Percentiles rank a stretch among this genome's conserved stretches.
phyloP scores from a whole-genome alignment of 2,888 invertebrate genomes.

The Agonopterix alstromeriana region DNA sequence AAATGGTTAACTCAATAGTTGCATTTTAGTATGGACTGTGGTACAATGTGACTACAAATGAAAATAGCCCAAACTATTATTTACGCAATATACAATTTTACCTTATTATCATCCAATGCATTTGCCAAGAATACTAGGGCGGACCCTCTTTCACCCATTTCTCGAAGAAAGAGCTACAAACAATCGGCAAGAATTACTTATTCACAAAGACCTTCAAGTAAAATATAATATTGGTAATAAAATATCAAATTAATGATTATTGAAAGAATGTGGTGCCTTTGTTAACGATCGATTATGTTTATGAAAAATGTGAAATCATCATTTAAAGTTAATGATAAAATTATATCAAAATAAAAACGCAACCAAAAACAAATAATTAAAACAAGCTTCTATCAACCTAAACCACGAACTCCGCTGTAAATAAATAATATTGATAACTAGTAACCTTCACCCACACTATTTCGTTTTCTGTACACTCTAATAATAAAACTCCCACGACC shows the following conservation, averaged over 20 bases:
- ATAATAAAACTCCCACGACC: too few relatives aligned
- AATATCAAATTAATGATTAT: background rate
- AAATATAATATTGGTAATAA: background rate
- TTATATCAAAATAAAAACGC: too few relatives aligned
- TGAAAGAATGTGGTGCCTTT: too few relatives aligned
- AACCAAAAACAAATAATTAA: too few relatives aligned
- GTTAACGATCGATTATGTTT: too few relatives aligned
- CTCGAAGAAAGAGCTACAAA: constrained; percentile 65
- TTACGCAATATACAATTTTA: constrained; percentile 27
- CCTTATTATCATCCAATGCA: constrained; percentile 60
- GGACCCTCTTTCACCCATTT: constrained; percentile 74
- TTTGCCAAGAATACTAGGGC: constrained; percentile 65
- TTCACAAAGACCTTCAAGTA: constrained; percentile 8
- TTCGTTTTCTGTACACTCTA: too few relatives aligned
- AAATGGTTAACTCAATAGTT: background rate
- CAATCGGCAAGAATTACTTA: constrained; percentile 23
- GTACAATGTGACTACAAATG: constrained; percentile 31
- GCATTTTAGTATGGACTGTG: constrained; percentile 20
- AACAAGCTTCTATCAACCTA: too few relatives aligned
- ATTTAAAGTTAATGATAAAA: too few relatives aligned
- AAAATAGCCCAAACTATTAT: constrained; percentile 24
- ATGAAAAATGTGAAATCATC: too few relatives aligned
- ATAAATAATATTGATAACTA: too few relatives aligned
- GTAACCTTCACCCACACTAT: too few relatives aligned
- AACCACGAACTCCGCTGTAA: too few relatives aligned